phyloP scores from a whole-genome alignment of 2,113 vertebrate genomes.

The Chaetodon auriga region DNA sequence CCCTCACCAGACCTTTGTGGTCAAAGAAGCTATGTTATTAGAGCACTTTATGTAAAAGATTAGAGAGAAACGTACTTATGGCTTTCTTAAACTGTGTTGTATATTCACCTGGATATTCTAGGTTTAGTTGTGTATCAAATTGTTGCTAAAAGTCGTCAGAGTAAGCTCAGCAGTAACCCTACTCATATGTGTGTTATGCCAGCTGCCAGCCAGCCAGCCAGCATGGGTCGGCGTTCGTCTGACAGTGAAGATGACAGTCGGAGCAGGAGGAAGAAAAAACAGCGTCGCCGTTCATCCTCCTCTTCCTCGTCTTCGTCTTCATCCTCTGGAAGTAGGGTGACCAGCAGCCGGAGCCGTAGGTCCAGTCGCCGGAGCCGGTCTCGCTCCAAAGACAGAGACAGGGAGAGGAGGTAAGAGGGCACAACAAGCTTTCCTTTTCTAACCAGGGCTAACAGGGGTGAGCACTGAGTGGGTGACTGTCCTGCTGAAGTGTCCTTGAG shows the following conservation, averaged over 20 bases:
- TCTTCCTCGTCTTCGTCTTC: constrained; percentile 94
- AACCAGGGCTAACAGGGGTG: background rate
- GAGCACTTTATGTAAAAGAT: background rate
- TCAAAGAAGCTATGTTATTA: background rate
- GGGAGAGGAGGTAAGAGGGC: constrained; percentile 67
- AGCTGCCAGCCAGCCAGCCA: constrained; percentile 42
- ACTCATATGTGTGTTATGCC: constrained; percentile 12
- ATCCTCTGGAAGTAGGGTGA: constrained; percentile 89
- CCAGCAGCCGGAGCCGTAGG: constrained; percentile 88
- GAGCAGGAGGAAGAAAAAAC: constrained; percentile 91
- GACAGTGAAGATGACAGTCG: constrained; percentile 93
- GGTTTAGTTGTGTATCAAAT: background rate
- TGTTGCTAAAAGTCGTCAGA: background rate
- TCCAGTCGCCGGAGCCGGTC: constrained; percentile 89
- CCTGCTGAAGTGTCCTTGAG: background rate
- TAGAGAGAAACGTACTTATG: background rate
- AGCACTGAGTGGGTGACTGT: background rate
- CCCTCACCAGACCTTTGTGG: background rate
- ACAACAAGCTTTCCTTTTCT: background rate
- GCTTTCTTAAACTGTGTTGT: background rate
- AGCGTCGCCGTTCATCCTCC: constrained; percentile 88
- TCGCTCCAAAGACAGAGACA: constrained; percentile 88
- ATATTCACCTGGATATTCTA: background rate
- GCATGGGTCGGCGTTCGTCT: constrained; percentile 93
- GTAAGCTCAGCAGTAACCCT: background rate